phyloP scores from a whole-genome alignment of 2,113 vertebrate genomes.

The Origma solitaria region DNA sequence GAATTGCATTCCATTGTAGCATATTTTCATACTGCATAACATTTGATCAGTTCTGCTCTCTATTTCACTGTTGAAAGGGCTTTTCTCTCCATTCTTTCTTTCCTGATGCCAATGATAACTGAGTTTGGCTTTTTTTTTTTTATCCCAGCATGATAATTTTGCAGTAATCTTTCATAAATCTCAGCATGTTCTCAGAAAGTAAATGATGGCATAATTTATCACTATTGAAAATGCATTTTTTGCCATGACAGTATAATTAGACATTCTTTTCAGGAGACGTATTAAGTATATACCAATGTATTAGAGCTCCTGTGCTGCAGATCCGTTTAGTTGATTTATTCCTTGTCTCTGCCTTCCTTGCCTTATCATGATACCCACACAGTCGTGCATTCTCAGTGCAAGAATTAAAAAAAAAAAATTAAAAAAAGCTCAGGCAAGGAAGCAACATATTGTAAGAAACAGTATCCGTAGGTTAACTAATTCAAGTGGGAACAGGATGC shows the following conservation, averaged over 20 bases:
- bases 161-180: slow-evolving; percentile 42
- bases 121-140: slow-evolving; percentile 14
- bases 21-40: neutral
- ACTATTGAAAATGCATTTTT: slow-evolving; percentile 65
- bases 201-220: slow-evolving; percentile 71
- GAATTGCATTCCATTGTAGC: neutral
- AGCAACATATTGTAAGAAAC: neutral
- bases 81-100: neutral
- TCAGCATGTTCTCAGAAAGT: slow-evolving; percentile 50
- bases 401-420: neutral
- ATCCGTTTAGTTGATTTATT: slow-evolving; percentile 67
- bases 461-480: slow-evolving; percentile 13
- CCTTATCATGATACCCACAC: slow-evolving; percentile 49
- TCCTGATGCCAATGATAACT: slow-evolving; percentile 9
- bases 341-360: slow-evolving; percentile 46
- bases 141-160: neutral
- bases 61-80: neutral
- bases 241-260: slow-evolving; percentile 75
- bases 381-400: neutral
- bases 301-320: slow-evolving; percentile 61
- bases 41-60: neutral
- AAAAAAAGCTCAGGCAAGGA: neutral
- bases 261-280: slow-evolving; percentile 69
- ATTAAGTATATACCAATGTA: slow-evolving; percentile 68
- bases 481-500: slow-evolving; percentile 23